Evolutionary conservation across 2,797 vertebrate species (phyloP).

Genomic region (Chromobotia macracanthus): DNA sequence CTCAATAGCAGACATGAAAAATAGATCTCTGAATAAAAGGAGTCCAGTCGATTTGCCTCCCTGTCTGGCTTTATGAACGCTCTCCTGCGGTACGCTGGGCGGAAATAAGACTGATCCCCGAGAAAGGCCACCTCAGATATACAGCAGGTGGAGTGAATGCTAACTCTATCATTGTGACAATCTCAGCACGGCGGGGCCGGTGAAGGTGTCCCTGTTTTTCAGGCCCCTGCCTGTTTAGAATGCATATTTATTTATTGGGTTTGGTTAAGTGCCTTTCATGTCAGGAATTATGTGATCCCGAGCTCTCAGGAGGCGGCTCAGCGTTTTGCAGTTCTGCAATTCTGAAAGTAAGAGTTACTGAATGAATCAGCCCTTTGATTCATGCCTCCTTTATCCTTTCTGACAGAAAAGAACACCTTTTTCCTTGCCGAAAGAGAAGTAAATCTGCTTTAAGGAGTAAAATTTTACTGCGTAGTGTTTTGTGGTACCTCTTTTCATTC

Average conservation of each 20-base stretch:
- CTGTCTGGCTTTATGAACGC: slow-evolving; percentile 22
- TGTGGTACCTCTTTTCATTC: not conserved
- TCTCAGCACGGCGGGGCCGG: slow-evolving; percentile 20
- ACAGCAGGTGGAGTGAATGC: slow-evolving; percentile 32
- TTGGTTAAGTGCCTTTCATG: slow-evolving; percentile 61
- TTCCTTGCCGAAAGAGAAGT: slow-evolving; percentile 33
- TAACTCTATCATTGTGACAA: slow-evolving; percentile 47
- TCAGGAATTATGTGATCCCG: slow-evolving; percentile 52
- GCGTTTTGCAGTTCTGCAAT: slow-evolving; percentile 41
- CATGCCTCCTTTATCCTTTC: slow-evolving; percentile 42
- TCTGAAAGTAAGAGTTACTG: slow-evolving; percentile 40
- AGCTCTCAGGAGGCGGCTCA: slow-evolving; percentile 30
- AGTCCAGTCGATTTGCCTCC: slow-evolving; percentile 28
- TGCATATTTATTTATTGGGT: slow-evolving; percentile 55
- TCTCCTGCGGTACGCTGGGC: not conserved
- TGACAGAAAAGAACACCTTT: slow-evolving; percentile 26
- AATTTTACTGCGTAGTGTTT: slow-evolving; percentile 37
- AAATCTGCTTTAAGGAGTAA: slow-evolving; percentile 56
- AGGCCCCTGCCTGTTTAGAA: slow-evolving; percentile 46
- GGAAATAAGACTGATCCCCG: slow-evolving; percentile 50
- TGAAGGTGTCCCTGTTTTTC: slow-evolving; percentile 47
- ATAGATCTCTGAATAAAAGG: slow-evolving; percentile 11
- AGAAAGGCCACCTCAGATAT: slow-evolving; percentile 19
- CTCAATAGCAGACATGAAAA: slow-evolving; percentile 24
- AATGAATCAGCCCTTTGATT: slow-evolving; percentile 46